Evolutionary conservation across 2,888 invertebrate genomes (phyloP), one percentile per base, ranked within the genome.

Genomic region (Crepidodera aurea): DNA sequence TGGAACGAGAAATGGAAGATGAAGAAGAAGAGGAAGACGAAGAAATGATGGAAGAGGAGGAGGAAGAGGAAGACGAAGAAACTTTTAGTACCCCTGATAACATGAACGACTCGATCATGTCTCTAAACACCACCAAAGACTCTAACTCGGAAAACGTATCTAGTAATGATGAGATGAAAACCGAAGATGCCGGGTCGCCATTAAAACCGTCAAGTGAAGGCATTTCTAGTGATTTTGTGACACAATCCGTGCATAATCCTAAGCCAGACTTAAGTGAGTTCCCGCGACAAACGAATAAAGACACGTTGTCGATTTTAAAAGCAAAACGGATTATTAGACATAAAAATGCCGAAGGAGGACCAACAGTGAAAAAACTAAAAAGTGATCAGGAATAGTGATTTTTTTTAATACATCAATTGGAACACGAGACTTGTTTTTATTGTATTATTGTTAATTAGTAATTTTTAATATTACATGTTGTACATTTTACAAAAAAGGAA

Each of bases 1-100:
- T 88, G 29, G 87, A 88, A 70, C 84, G 84, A 46, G 81, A 79
- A 13, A 79, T 80, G 40, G 82, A 81, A 1, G 84, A 82, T 13
- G 72, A 73, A 4, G 70, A 70, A 5, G 74, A 73, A 12, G 73
- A 73, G 18, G 73, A 74, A 56, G 74, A 73, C 51, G 73, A 70
- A 19, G 67, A 67, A n/a, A n/a, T n/a, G 4, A 69, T 71, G 59
- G 66, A 69, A 60, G 62, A 59, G 1, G 63, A 65, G 13, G 65
- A 65, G 10, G 66, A 65, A 25, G 34, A 48, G 16, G 44, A 48
- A 12, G 57, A 50, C 54, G 25, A 53, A 57, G 25, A 50, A 59
- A 13, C 22, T 0, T 46, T 46, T 44, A 25, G 27, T n/a, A 25
- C 4, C 3, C 1, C 15, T 1, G 29, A 16, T 48, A n/a, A 34